These are phyloP conservation scores for Nebria brevicollis DNA, from an alignment of 2,888 invertebrate species.

Conservation along the genomic window DNA sequence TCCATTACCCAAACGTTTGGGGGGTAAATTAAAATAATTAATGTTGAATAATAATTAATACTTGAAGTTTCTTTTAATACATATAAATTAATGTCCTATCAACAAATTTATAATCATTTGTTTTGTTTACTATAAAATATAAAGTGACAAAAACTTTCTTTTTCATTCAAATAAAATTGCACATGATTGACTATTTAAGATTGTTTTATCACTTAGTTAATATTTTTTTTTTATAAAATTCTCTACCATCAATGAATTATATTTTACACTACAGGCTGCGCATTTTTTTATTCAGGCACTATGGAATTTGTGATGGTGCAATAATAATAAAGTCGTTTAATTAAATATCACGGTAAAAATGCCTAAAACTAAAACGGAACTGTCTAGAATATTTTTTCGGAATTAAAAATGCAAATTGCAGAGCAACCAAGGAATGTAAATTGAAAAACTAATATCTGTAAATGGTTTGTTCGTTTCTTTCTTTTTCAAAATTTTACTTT, in stretches of 20 bases:
- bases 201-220: slow-evolving; percentile 42
- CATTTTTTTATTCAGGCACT: slow-evolving; percentile 40
- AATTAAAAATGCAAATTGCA: neutral
- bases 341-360: slow-evolving; percentile 14
- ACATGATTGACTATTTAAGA: slow-evolving; percentile 45
- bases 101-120: neutral
- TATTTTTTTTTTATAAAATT: slow-evolving; percentile 30
- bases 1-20: neutral
- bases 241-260: slow-evolving; percentile 37
- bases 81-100: neutral
- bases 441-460: neutral
- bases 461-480: neutral
- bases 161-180: slow-evolving; percentile 39
- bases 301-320: slow-evolving; percentile 40
- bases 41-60: slow-evolving; percentile 3
- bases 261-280: slow-evolving; percentile 38
- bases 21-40: neutral
- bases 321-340: slow-evolving; percentile 8
- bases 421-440: neutral
- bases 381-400: neutral
- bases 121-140: neutral
- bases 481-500: no score
- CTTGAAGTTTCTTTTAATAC: slow-evolving; percentile 5
- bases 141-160: neutral
- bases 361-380: neutral